phyloP scores from a whole-genome alignment of 2,113 vertebrate genomes.

The Cathartes aura region DNA sequence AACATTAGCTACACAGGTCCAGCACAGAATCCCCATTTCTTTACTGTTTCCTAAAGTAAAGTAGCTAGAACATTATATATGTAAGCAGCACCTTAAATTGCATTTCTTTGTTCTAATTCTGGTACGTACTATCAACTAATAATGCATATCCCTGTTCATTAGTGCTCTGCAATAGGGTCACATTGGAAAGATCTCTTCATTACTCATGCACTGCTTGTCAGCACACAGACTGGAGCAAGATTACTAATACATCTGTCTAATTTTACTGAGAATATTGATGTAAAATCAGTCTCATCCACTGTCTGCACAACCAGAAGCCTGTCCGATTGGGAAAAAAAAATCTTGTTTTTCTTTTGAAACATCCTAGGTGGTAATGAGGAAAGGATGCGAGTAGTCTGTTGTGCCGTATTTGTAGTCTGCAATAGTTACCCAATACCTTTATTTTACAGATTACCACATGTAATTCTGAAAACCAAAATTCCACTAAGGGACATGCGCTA shows the following conservation, averaged over 20 bases:
- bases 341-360: background rate
- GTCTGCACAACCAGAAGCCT: background rate
- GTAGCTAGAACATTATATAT: background rate
- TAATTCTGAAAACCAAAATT: background rate
- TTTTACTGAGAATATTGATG: conserved; percentile 58
- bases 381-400: background rate
- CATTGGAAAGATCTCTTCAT: conserved; percentile 56
- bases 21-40: background rate
- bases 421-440: background rate
- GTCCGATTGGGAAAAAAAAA: background rate
- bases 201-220: conserved; percentile 67
- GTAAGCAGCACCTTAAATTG: background rate
- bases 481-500: background rate
- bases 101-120: conserved; percentile 31
- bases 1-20: background rate
- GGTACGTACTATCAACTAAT: background rate
- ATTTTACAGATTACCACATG: background rate
- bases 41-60: background rate
- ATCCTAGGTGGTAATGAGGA: background rate
- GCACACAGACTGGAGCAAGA: conserved; percentile 35
- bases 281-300: background rate
- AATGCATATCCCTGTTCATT: conserved; percentile 17
- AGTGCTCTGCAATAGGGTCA: background rate
- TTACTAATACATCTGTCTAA: conserved; percentile 54
- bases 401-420: background rate